Evolutionary conservation across 1,140 invertebrate species (phyloP), one percentile per base, ranked within the genome.

Genomic region (Magallana ariakensis): DNA sequence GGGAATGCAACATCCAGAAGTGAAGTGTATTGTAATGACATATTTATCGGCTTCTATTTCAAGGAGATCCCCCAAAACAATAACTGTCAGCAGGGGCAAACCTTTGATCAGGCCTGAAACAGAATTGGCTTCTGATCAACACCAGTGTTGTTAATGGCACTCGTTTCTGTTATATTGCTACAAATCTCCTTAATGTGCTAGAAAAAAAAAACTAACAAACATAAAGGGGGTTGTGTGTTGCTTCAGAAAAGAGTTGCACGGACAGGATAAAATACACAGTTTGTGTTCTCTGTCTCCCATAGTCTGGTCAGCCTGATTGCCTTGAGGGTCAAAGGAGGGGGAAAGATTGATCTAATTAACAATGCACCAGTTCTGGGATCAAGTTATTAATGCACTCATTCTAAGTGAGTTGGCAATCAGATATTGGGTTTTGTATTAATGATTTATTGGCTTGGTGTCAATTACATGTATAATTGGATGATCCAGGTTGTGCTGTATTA

Each of bases 131-230:
- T 26, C 66, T 33, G 66, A 75, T 75, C 66, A 75, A 75, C 66
- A 33, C 22, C 22, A 22, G 11, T 75, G 66, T 75, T 75, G 66
- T 33, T 26, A 75, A 75, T 75, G 66, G 66, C 66, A 33, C 66
- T 75, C 19, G 1, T 9, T 33, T 75, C 66, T 75, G 66, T 75
- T 75, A 75, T 75, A 75, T 33, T 75, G 66, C 66, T 75, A 75
- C 66, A 75, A 75, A 75, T 75, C 66, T 75, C 66, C 66, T 75
- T 75, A 75, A 75, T 75, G 66, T 75, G 66, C 9, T 19, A 26
- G 66, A 75, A 75, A 60, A 70, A 46, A 46, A 70, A 75, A 75
- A 75, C 66, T 75, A 75, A 75, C 66, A 75, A 75, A 75, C 66
- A 75, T 75, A 26, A 75, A 75, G 19, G 66, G 66, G 66, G 66